phyloP scores from a whole-genome alignment of 1,140 invertebrate genomes.

The Euwallacea fornicatus region DNA sequence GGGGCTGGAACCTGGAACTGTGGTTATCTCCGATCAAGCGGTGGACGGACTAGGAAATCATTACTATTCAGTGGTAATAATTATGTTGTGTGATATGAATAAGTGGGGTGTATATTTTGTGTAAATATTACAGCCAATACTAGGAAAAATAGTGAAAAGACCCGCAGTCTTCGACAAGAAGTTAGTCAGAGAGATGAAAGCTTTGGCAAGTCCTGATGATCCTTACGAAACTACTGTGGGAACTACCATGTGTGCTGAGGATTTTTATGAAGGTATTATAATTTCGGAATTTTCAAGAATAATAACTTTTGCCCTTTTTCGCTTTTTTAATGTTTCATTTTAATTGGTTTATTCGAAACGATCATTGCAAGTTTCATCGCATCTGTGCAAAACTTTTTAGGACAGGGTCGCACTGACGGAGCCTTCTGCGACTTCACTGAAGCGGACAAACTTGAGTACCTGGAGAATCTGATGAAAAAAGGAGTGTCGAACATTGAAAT shows the following conservation, averaged over 20 bases:
- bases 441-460: conserved; percentile 86
- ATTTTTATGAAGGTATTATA: conserved; percentile 91
- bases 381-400: conserved; percentile 48
- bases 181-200: conserved; percentile 76
- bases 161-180: conserved; percentile 81
- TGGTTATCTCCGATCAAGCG: conserved; percentile 72
- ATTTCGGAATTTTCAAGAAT: not conserved
- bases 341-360: not conserved
- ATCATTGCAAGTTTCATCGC: not conserved
- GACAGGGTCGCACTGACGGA: conserved; percentile 91
- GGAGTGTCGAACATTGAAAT: conserved; percentile 98
- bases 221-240: conserved; percentile 86
- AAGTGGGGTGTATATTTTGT: not conserved
- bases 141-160: conserved; percentile 82
- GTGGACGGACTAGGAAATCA: conserved; percentile 68
- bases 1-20: conserved; percentile 70
- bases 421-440: conserved; percentile 95
- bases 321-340: not conserved
- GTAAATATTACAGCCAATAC: conserved; percentile 60
- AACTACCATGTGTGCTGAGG: conserved; percentile 92
- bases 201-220: conserved; percentile 71
- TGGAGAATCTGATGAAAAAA: conserved; percentile 72
- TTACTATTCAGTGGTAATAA: conserved; percentile 65
- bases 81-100: not conserved
- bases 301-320: not conserved